Evolutionary conservation across 2,113 vertebrate species (phyloP), one percentile per base, ranked within the genome.

Genomic region (Epinephelus fuscoguttatus): DNA sequence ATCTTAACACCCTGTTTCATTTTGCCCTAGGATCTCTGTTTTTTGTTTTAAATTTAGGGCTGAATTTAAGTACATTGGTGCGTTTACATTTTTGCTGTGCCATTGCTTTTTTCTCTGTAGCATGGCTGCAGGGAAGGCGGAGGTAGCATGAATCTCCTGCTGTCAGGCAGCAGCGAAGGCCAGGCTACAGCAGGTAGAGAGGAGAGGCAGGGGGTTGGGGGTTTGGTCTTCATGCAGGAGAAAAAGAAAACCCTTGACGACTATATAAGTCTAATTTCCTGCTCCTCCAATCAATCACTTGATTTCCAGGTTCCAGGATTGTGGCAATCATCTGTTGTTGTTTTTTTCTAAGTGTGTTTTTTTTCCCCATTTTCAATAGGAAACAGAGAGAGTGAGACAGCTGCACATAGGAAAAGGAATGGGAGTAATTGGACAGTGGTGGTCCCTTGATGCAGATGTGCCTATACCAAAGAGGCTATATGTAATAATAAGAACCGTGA

Each of bases 391-490:
- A 74, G 76, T 62, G 63, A 82, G 78, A 89, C 45, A 67, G 78
- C 72, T 91, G 90, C 89, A 87, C 79, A 92, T 88, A 84, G 80
- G 89, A 91, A 85, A 85, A 91, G 60, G 72, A 94, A 82, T 45
- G 76, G 89, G 82, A 75, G 37, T 89, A 73, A 89, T 87, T 92
- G 81, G 77, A 83, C 81, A 75, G 61, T 88, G 89, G 90, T 47
- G 78, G 92, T 80, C 93, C 91, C 78, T 93, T 86, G 87, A 89
- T 95, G 87, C 94, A 95, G 89, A 94, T 95, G 93, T 91, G 94
- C 94, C 94, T 94, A 96, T 96, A 96, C 97, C 97, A 98, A 98
- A 98, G 97, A 97, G 95, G 92, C 96, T 94, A 82, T 94, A 87
- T 92, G 93, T 92, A 80, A 92, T 88, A 82, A 63, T 30, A 79